Evolutionary conservation across 2,797 vertebrate genomes (phyloP), one percentile per base, ranked within the genome.

Genomic region (Notolabrus celidotus): DNA sequence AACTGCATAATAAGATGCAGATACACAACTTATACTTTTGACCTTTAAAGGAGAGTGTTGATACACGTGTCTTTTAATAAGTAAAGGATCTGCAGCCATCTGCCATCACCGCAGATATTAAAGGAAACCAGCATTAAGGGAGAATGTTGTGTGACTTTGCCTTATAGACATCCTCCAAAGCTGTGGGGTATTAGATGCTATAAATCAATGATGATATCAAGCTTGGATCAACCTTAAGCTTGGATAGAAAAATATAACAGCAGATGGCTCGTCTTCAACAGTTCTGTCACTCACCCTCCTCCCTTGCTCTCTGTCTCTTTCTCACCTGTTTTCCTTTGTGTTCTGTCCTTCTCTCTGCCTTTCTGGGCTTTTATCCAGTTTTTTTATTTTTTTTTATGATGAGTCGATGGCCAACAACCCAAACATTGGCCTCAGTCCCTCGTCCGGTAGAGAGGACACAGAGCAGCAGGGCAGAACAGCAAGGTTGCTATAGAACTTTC

Each of bases 381-480:
- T 36, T 36, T 36, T 36, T 36, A 11, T 36, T 36, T 36, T 36
- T 36, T 36, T 36, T 70, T 62, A 59, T 52, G 67, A 74, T 71
- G 75, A 80, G 72, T 66, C 41, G 61, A 80, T 56, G 71, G 84
- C 83, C 85, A 86, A 74, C 80, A 86, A 66, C 77, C 82, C 83
- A 88, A 87, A 85, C 74, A 77, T 38, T 85, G 89, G 82, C 79
- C 54, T 20, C 3, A 4, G 72, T 80, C 74, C 77, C 20, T 68
- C 52, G 25, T 71, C 81, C 70, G 75, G 66, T 68, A 16, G 71
- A 66, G 72, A 86, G 79, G 83, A 89, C 82, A 82, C 79, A 36
- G 71, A 85, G 83, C 90, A 88, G 87, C 71, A 50, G 87, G 88
- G 66, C 82, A 83, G 83, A 84, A 85, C 88, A 87, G 88, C 77